These are phyloP conservation scores for Brachypodius melanocephalos DNA, from an alignment of 2,113 vertebrate species.

Conservation along the genomic window DNA sequence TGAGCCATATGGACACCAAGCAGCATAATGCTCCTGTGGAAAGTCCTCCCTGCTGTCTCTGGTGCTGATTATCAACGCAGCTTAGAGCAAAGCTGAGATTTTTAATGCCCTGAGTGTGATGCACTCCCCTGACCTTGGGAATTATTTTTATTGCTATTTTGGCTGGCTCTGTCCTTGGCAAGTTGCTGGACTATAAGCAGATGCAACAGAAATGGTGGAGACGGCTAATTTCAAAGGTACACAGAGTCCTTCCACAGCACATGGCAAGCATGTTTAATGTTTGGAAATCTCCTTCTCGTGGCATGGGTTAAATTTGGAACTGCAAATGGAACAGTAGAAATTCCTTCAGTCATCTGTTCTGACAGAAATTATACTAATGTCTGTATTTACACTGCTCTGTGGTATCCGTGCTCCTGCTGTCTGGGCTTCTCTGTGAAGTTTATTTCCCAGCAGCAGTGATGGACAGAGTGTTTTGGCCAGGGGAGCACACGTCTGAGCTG, in stretches of 20 bases:
- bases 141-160: background rate
- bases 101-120: background rate
- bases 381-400: rapidly evolving
- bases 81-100: background rate
- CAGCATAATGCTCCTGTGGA: background rate
- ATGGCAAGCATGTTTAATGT: background rate
- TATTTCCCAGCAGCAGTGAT: background rate
- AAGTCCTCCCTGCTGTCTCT: background rate
- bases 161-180: background rate
- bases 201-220: background rate
- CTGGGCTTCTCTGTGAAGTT: too few species aligned
- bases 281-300: background rate
- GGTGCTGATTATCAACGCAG: background rate
- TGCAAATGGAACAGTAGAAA: background rate
- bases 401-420: background rate
- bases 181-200: background rate
- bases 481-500: background rate
- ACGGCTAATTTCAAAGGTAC: background rate
- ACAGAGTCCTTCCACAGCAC: background rate
- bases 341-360: background rate
- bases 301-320: background rate
- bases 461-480: background rate
- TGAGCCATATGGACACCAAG: background rate
- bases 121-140: background rate
- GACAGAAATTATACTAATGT: background rate